A percentile compares a stretch with the other conserved stretches of the same genome.
Conservation (phyloP, 2,888 invertebrate species). For the Cheilosia impressa region DNA sequence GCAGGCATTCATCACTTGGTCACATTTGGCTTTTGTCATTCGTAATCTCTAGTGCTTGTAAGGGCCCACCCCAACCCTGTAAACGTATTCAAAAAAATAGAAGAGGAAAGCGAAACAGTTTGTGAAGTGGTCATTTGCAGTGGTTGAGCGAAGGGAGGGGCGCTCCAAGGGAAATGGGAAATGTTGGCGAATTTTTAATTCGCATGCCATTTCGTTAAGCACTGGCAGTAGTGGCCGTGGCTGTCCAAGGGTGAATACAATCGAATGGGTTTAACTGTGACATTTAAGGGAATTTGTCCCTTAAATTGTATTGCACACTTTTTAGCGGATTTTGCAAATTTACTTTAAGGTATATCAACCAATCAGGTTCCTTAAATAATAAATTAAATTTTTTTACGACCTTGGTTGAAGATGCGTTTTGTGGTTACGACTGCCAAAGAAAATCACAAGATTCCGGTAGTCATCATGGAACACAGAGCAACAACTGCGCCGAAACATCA, state of each 20-base stretch:
- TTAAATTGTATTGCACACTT: no score
- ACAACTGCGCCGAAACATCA: no score
- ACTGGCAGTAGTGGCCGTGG: background rate
- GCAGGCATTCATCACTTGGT: slow-evolving; percentile 72
- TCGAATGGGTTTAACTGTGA: slow-evolving; percentile 1
- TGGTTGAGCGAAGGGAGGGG: background rate
- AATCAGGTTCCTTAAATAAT: no score
- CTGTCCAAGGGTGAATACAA: background rate
- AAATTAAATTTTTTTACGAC: no score
- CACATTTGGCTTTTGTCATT: slow-evolving; percentile 74
- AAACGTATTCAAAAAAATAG: background rate
- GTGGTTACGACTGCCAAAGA: no score
- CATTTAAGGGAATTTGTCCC: no score
- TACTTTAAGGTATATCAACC: no score
- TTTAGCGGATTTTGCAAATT: no score
- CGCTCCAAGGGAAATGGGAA: background rate
- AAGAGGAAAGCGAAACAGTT: slow-evolving; percentile 24
- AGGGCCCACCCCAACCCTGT: slow-evolving; percentile 3
- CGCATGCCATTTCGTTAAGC: slow-evolving; percentile 19
- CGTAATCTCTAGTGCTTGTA: slow-evolving; percentile 56
- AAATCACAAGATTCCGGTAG: no score
- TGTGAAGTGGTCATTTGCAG: slow-evolving; percentile 54
- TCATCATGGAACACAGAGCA: no score
- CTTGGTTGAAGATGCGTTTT: no score
- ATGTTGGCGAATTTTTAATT: slow-evolving; percentile 25